These are phyloP conservation scores for Acomys russatus DNA, from an alignment of 2,797 vertebrate genomes.

Conservation along the genomic window DNA sequence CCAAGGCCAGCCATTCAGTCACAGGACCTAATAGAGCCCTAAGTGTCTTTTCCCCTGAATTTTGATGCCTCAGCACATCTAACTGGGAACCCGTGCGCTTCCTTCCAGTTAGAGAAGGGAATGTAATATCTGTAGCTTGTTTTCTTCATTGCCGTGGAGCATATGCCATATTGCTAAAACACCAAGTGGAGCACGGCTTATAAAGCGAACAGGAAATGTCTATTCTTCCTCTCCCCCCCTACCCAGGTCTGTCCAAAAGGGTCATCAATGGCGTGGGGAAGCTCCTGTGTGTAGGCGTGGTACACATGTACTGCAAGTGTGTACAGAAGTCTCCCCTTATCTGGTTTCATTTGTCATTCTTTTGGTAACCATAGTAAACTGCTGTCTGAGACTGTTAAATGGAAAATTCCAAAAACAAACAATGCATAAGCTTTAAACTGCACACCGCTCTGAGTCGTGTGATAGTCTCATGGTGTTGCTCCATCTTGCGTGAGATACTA, in stretches of 20 bases:
- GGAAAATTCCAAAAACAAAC: neutral
- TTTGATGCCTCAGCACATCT: too few relatives aligned
- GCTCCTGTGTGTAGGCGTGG: too few relatives aligned
- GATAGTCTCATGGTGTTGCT: neutral
- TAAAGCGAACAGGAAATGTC: neutral
- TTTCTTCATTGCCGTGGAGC: neutral
- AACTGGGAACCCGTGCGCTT: neutral
- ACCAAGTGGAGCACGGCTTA: neutral
- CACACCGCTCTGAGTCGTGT: too few relatives aligned
- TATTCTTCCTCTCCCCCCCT: neutral
- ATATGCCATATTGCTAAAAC: neutral
- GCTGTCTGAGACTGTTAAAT: neutral
- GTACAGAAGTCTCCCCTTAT: neutral
- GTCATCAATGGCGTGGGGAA: neutral
- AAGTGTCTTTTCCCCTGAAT: rapidly evolving
- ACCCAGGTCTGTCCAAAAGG: neutral
- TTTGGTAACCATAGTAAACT: neutral
- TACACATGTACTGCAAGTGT: neutral
- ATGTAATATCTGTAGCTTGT: neutral
- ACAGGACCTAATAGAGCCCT: neutral
- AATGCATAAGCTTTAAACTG: too few relatives aligned
- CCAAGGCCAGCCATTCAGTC: neutral
- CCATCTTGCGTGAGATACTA: neutral
- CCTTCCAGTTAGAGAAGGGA: neutral
- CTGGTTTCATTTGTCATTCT: neutral